Conservation (phyloP, 2,888 invertebrate genomes). For the Lumbricus terrestris region DNA sequence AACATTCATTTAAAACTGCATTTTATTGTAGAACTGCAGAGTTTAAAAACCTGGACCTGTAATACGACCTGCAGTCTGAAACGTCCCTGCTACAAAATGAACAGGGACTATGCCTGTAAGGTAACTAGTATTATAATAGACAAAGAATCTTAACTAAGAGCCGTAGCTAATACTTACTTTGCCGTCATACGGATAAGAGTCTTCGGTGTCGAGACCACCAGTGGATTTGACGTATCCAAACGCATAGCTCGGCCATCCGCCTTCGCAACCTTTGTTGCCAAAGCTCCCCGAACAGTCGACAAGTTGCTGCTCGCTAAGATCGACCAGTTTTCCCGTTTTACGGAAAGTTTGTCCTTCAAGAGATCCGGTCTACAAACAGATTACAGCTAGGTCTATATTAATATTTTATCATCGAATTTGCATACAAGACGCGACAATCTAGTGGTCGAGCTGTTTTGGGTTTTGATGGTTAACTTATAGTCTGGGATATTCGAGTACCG, state of each 20-base stretch:
- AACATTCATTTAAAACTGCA: too few relatives aligned
- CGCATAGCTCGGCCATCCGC: slow-evolving; percentile 41
- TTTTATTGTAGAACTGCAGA: too few relatives aligned
- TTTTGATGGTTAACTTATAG: too few relatives aligned
- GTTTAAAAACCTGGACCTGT: too few relatives aligned
- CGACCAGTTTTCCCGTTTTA: slow-evolving; percentile 67
- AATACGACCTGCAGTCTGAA: too few relatives aligned
- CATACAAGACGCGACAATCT: too few relatives aligned
- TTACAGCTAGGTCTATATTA: background rate
- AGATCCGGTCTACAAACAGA: slow-evolving; percentile 68
- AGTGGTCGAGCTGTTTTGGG: too few relatives aligned
- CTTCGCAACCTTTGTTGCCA: slow-evolving; percentile 40
- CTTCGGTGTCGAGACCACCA: slow-evolving; percentile 69
- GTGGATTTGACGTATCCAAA: slow-evolving; percentile 63
- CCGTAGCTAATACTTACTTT: slow-evolving; percentile 34
- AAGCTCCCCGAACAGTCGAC: slow-evolving; percentile 53
- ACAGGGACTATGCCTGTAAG: too few relatives aligned
- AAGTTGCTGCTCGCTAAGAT: slow-evolving; percentile 50
- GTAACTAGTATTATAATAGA: too few relatives aligned
- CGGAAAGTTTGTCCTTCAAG: slow-evolving; percentile 57
- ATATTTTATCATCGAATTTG: too few relatives aligned
- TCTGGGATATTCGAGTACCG: too few relatives aligned
- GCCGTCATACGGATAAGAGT: slow-evolving; percentile 50
- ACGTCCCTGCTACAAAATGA: too few relatives aligned
- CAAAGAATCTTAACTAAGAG: background rate